A percentile compares a stretch with the other conserved stretches of the same genome.
Conservation (phyloP, 1,140 invertebrate genomes). For the Dryas iulia region DNA sequence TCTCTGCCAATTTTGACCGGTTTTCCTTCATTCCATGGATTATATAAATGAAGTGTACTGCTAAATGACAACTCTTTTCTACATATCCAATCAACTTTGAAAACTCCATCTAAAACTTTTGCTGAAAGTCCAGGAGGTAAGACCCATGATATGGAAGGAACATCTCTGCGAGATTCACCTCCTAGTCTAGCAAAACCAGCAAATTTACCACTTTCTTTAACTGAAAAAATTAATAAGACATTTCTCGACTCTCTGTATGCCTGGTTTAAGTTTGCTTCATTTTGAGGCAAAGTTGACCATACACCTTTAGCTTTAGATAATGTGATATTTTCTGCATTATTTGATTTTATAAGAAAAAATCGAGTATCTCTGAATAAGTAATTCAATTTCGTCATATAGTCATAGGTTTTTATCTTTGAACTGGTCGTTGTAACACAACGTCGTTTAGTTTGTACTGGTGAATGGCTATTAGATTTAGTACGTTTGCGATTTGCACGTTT, state of each 20-base stretch:
- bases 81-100: constrained; percentile 98
- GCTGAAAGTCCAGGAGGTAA: constrained; percentile 96
- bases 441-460: constrained; percentile 76
- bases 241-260: constrained; percentile 95
- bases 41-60: constrained; percentile 95
- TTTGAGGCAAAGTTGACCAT: constrained; percentile 98
- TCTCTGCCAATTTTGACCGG: constrained; percentile 99
- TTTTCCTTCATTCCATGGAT: constrained; percentile 99
- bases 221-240: constrained; percentile 97
- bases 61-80: constrained; percentile 96
- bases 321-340: constrained; percentile 97
- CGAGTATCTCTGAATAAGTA: constrained; percentile 96
- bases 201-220: constrained; percentile 98
- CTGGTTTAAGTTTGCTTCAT: constrained; percentile 97
- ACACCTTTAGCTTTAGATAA: constrained; percentile 97
- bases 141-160: constrained; percentile 95
- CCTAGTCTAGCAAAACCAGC: constrained; percentile 94
- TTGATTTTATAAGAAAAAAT: constrained; percentile 98
- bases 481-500: constrained; percentile 77
- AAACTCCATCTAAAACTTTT: constrained; percentile 96
- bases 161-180: constrained; percentile 93
- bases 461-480: constrained; percentile 78
- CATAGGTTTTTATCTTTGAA: constrained; percentile 85
- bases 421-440: constrained; percentile 69
- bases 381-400: constrained; percentile 94